Evolutionary conservation across 2,888 invertebrate genomes (phyloP), one percentile per base, ranked within the genome.

Genomic region (Caenorhabditis sp.): DNA sequence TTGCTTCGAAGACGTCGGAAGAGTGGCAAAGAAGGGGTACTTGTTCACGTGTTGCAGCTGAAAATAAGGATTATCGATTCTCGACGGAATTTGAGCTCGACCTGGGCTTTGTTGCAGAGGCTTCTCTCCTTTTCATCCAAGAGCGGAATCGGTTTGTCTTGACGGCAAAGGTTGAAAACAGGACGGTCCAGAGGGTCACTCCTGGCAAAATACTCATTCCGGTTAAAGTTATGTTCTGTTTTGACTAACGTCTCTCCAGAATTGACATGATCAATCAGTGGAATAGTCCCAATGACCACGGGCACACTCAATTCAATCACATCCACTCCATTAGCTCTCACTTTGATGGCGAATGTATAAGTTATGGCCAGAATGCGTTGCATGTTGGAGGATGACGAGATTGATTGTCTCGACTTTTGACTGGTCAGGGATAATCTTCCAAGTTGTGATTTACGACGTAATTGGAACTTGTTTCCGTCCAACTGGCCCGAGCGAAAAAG

Each of bases 1-100:
- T 35, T 85, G 86, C 41, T 86, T 86, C 8, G 83, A 81, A 15
- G 85, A 85, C 1, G 85, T 85, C 22, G 83, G 80, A 24, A 86
- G 72, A 41, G 85, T 83, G 17, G 83, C 70, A 50, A 76, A 86
- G 61, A 84, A 82, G 15, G 86, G 86, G 56, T 86, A 86, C 56
- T 81, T 82, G 74, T 85, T 86, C 0, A 84, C 73, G 62, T 78
- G 81, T 59, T 76, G 83, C 53, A 85, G 48, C 83, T 86, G 74
- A 39, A 71, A 59, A 53, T n/a, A 8, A 17, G 9, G 22, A n/a
- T 20, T 62, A n/a, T n/a, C n/a, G n/a, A n/a, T n/a, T n/a, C n/a
- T n/a, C n/a, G n/a, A n/a, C n/a, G n/a, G n/a, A n/a, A n/a, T n/a
- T n/a, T n/a, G n/a, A n/a, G n/a, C n/a, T n/a, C 1, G 11, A 83